Evolutionary conservation across 2,113 vertebrate genomes (phyloP).

Genomic region (Otolemur garnettii): DNA sequence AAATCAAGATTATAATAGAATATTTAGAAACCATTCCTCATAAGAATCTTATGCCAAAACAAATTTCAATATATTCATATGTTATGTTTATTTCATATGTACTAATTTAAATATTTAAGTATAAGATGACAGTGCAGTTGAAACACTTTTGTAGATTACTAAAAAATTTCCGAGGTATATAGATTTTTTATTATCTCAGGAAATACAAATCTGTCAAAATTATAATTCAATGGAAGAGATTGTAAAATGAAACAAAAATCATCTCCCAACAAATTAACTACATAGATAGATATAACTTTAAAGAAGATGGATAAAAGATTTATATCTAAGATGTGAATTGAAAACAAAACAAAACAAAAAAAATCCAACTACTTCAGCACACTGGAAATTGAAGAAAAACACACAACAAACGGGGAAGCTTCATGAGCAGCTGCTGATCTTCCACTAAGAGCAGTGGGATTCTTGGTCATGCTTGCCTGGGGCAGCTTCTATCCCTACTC

Average conservation of each 20-base stretch:
- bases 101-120: constrained; percentile 15
- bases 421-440: neutral
- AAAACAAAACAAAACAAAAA: neutral
- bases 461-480: no score
- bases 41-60: neutral
- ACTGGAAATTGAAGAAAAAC: neutral
- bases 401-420: neutral
- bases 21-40: neutral
- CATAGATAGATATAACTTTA: neutral
- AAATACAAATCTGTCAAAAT: neutral
- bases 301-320: no score
- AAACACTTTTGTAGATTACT: neutral
- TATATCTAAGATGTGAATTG: no score
- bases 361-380: neutral
- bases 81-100: neutral
- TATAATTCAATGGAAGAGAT: neutral
- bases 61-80: neutral
- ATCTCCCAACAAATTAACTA: neutral
- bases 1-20: neutral
- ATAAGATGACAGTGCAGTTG: neutral
- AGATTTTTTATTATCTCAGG: neutral
- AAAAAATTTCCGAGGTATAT: neutral
- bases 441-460: neutral
- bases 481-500: neutral
- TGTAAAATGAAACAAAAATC: neutral